Percentiles rank a stretch among this genome's conserved stretches.
These are phyloP conservation scores for Elephas maximus DNA, from an alignment of 2,113 vertebrate genomes.

Conservation along the genomic window DNA sequence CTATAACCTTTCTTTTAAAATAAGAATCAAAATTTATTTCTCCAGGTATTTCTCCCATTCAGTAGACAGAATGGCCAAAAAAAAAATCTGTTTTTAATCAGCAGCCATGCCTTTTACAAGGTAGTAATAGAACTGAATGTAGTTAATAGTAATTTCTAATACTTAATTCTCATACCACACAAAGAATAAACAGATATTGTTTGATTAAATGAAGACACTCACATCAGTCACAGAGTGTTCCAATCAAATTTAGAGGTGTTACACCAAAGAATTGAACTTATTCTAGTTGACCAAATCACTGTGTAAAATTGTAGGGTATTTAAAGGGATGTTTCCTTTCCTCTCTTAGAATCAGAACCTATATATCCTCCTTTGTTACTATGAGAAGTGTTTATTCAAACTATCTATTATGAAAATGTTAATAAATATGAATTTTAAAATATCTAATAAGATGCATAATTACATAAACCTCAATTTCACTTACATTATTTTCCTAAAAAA, in stretches of 20 bases:
- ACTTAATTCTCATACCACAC: not conserved
- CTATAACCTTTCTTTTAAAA: conserved; percentile 49
- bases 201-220: not conserved
- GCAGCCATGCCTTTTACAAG: conserved; percentile 74
- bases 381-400: not conserved
- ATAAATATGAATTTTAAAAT: conserved; percentile 10
- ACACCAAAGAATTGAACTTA: not conserved
- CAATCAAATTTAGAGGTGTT: not conserved
- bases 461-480: not conserved
- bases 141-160: conserved; percentile 72
- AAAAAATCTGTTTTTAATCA: conserved; percentile 82
- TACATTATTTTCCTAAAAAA: not conserved
- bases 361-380: not conserved
- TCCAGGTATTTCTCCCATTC: conserved; percentile 79
- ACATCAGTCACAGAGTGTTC: not conserved
- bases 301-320: not conserved
- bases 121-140: conserved; percentile 76
- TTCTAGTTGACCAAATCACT: not conserved
- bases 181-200: not conserved
- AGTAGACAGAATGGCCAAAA: conserved; percentile 80
- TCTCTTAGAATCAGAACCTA: not conserved
- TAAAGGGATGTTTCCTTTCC: not conserved
- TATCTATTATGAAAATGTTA: not conserved
- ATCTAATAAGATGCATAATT: not conserved
- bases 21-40: conserved; percentile 69